Evolutionary conservation across 2,797 vertebrate genomes (phyloP).

Genomic region (Cebuella pygmaea): DNA sequence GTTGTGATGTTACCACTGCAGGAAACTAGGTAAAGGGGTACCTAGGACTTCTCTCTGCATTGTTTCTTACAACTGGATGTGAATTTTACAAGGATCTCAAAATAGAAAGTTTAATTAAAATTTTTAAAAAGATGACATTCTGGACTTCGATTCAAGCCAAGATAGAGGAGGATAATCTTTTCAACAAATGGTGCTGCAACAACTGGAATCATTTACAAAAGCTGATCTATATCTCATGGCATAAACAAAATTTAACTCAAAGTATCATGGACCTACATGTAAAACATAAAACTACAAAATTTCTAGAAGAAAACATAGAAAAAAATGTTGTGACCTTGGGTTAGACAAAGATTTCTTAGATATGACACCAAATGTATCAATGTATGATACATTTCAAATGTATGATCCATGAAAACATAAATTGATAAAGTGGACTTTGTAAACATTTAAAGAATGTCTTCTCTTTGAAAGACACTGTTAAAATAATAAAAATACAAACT

Average conservation of each 20-base stretch:
- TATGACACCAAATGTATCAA: not conserved
- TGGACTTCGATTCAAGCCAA: not conserved
- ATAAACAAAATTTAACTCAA: not conserved
- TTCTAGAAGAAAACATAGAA: not conserved
- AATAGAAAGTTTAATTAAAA: not conserved
- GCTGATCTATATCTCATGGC: not conserved
- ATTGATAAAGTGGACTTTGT: not conserved
- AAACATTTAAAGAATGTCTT: not conserved
- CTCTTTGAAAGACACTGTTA: not conserved
- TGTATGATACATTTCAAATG: too few relatives aligned
- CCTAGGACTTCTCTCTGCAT: not conserved
- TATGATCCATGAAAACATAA: not conserved
- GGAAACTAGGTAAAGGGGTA: not conserved
- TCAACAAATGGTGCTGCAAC: not conserved
- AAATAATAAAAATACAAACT: not conserved
- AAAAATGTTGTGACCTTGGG: not conserved
- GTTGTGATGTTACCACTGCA: not conserved
- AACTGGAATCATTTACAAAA: not conserved
- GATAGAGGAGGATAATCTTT: not conserved
- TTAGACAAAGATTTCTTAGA: not conserved
- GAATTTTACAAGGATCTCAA: not conserved
- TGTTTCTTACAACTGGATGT: not conserved
- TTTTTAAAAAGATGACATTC: not conserved
- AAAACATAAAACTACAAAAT: not conserved
- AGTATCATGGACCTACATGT: not conserved